Evolutionary conservation across 2,888 invertebrate genomes (phyloP), one percentile per base, ranked within the genome.

Genomic region (Dioctria rufipes): DNA sequence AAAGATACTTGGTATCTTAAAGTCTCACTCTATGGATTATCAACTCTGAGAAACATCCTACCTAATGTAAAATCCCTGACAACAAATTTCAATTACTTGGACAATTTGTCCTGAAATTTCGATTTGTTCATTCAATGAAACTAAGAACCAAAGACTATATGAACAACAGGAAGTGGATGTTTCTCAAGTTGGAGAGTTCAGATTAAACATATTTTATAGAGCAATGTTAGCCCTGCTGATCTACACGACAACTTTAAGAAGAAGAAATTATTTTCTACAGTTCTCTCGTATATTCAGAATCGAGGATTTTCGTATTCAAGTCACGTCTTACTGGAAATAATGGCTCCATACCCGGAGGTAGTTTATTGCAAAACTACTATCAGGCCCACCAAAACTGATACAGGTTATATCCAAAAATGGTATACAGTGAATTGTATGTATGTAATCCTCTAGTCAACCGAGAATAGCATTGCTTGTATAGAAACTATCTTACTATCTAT

Each of bases 251-350:
- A 65, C 37, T 46, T 46, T 46, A 11, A 37, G 25, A 39, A 13
- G 6, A 65, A 65, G n/a, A 61, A 61, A 51, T 25, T 9, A 69
- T 37, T 13, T 43, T 3, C 49, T 43, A 43, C 46, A 4, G 13
- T 67, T 37, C 5, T 9, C 39, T 71, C 40, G 11, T 39, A 39
- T 25, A n/a, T 71, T 71, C 51, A 39, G 39, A 60, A 8, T 3
- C n/a, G 13, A n/a, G 51, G n/a, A 9, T 61, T 61, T 65, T 63
- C n/a, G 39, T 2, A 78, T 63, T 3, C 78, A 49, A 63, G 61
- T 78, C 78, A 78, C 78, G 78, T 78, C 40, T 39, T 78, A n/a
- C 43, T 49, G 49, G 78, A 78, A 78, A 65, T 78, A 78, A 78
- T 78, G 78, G 78, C 37, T 78, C 78, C 40, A 78, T 78, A 63